Conservation (phyloP, 2,113 vertebrate genomes). For the Andinoacara biseriatus region DNA sequence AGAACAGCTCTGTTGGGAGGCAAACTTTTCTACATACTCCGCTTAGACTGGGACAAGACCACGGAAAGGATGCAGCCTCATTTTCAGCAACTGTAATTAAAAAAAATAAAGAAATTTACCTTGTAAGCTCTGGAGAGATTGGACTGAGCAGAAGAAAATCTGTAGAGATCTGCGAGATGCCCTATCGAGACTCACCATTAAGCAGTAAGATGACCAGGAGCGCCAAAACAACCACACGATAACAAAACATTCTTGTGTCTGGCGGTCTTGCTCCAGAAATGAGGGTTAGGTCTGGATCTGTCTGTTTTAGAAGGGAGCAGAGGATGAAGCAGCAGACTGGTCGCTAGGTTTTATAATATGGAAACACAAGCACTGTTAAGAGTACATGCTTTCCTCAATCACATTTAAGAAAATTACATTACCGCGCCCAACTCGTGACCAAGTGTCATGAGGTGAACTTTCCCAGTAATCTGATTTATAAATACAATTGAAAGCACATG, state of each 20-base stretch:
- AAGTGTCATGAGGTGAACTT: slow-evolving; percentile 53
- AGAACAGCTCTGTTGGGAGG: slow-evolving; percentile 79
- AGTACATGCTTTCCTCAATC: slow-evolving; percentile 66
- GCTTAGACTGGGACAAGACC: slow-evolving; percentile 75
- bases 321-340: slow-evolving; percentile 45
- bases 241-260: slow-evolving; percentile 65
- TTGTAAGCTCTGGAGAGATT: background rate
- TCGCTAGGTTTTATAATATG: slow-evolving; percentile 48
- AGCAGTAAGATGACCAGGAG: slow-evolving; percentile 70
- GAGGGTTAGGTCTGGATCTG: slow-evolving; percentile 12
- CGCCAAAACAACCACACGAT: slow-evolving; percentile 52
- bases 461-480: slow-evolving; percentile 27
- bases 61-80: slow-evolving; percentile 77
- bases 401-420: slow-evolving; percentile 57
- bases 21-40: slow-evolving; percentile 79
- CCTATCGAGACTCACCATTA: slow-evolving; percentile 66
- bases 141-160: background rate
- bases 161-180: background rate
- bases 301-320: slow-evolving; percentile 64
- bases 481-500: slow-evolving; percentile 64
- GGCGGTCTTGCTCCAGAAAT: slow-evolving; percentile 40
- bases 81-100: slow-evolving; percentile 66
- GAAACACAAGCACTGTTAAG: slow-evolving; percentile 40
- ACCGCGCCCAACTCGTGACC: slow-evolving; percentile 34
- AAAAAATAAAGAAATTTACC: background rate